Conservation (phyloP, 2,888 invertebrate species). For the Tetragnatha montana region DNA sequence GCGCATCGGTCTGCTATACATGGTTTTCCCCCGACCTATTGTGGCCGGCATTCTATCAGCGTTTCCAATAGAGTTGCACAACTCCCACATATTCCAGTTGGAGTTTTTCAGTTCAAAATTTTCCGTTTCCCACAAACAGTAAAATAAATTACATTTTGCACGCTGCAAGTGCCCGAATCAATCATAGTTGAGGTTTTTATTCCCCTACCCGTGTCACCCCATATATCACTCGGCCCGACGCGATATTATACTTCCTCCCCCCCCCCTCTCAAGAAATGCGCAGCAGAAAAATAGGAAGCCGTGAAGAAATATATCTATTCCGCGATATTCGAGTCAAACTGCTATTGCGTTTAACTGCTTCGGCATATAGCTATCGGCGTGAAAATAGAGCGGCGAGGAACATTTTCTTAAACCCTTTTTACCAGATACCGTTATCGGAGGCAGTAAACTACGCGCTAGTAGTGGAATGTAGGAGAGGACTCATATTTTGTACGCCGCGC, state of each 20-base stretch:
- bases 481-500: conserved; percentile 43
- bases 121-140: conserved; percentile 6
- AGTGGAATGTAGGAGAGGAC: conserved; percentile 22
- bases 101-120: neutral
- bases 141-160: conserved; percentile 48
- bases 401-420: conserved; percentile 58
- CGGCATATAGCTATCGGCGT: conserved; percentile 55
- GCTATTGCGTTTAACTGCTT: conserved; percentile 42
- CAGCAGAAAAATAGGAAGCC: conserved; percentile 51
- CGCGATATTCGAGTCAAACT: conserved; percentile 54
- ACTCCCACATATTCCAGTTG: neutral
- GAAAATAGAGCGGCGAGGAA: conserved; percentile 60
- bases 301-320: conserved; percentile 65
- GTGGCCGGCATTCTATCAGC: too few relatives aligned
- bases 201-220: conserved; percentile 46
- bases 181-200: conserved; percentile 56
- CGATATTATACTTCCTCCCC: conserved; percentile 57
- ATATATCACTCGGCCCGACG: conserved; percentile 56
- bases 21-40: too few relatives aligned
- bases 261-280: conserved; percentile 31
- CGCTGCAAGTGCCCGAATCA: conserved; percentile 23
- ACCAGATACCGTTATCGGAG: conserved; percentile 63
- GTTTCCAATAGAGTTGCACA: neutral
- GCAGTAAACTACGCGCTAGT: conserved; percentile 58
- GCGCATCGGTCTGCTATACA: too few relatives aligned